Percentiles rank a stretch among this genome's conserved stretches.
Conservation (phyloP, 2,888 invertebrate species). For the Callyntrura guangdongensis region DNA sequence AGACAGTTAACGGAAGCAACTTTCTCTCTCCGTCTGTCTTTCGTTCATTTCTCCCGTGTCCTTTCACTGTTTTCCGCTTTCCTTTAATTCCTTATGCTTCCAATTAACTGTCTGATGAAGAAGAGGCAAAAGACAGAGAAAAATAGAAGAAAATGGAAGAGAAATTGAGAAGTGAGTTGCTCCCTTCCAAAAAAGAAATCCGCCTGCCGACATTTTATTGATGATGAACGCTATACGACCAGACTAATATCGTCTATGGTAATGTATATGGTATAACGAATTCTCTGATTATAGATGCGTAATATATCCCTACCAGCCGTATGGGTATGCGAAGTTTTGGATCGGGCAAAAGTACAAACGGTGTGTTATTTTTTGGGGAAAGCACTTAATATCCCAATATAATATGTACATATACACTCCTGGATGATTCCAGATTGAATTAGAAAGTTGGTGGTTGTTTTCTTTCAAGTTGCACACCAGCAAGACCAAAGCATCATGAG, state of each 20-base stretch:
- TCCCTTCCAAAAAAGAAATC: slow-evolving; percentile 20
- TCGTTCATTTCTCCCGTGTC: slow-evolving; percentile 14
- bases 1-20: slow-evolving; percentile 78
- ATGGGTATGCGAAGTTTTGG: not conserved
- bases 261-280: not conserved
- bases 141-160: slow-evolving; percentile 50
- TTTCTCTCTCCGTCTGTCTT: slow-evolving; percentile 71
- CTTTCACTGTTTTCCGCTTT: slow-evolving; percentile 32
- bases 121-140: slow-evolving; percentile 50
- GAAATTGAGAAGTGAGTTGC: slow-evolving; percentile 1
- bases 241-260: not conserved
- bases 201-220: slow-evolving; percentile 43
- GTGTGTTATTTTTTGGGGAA: slow-evolving; percentile 16
- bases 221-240: slow-evolving; percentile 20
- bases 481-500: not conserved
- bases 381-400: too few species aligned
- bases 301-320: not conserved
- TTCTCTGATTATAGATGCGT: not conserved
- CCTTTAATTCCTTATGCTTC: slow-evolving; percentile 82
- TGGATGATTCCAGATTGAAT: slow-evolving; percentile 32
- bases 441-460: slow-evolving; percentile 41
- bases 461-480: slow-evolving; percentile 37
- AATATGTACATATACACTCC: slow-evolving; percentile 10
- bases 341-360: not conserved
- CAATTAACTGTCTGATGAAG: slow-evolving; percentile 79